phyloP scores from a whole-genome alignment of 1,140 invertebrate genomes.

The Ptiloglossa arizonensis region DNA sequence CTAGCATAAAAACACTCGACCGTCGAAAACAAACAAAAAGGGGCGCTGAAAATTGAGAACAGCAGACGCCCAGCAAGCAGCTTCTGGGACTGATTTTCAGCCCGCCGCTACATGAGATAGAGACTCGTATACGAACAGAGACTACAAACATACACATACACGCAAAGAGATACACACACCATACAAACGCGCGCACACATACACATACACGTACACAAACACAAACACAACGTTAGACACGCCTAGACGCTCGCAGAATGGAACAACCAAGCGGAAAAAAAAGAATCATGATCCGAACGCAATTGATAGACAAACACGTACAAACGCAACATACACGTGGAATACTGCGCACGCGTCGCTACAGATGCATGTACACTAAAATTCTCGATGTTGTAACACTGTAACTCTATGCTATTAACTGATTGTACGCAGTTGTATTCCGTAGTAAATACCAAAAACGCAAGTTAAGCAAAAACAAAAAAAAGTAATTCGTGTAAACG shows the following conservation, averaged over 20 bases:
- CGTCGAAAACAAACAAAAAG: constrained; percentile 38
- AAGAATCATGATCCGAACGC: neutral
- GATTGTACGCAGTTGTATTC: constrained; percentile 76
- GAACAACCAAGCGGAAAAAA: neutral
- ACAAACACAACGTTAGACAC: neutral
- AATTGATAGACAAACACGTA: neutral
- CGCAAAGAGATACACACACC: neutral
- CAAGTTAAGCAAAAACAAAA: constrained; percentile 32
- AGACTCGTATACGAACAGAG: constrained; percentile 14
- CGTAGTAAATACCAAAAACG: constrained; percentile 67
- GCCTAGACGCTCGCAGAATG: neutral
- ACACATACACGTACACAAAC: neutral
- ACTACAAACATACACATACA: constrained; percentile 44
- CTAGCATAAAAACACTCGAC: constrained; percentile 56
- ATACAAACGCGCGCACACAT: neutral
- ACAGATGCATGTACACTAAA: constrained; percentile 66
- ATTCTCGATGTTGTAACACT: constrained; percentile 79
- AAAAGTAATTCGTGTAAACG: constrained; percentile 48
- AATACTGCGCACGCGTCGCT: constrained; percentile 54
- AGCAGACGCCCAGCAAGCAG: constrained; percentile 1
- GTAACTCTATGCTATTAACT: constrained; percentile 76
- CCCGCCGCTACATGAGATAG: neutral
- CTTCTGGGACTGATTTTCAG: constrained; percentile 6
- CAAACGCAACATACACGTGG: neutral
- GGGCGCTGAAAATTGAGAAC: neutral